A percentile compares a stretch with the other conserved stretches of the same genome.
phyloP scores from a whole-genome alignment of 1,140 invertebrate species.

The Teleopsis dalmanni region DNA sequence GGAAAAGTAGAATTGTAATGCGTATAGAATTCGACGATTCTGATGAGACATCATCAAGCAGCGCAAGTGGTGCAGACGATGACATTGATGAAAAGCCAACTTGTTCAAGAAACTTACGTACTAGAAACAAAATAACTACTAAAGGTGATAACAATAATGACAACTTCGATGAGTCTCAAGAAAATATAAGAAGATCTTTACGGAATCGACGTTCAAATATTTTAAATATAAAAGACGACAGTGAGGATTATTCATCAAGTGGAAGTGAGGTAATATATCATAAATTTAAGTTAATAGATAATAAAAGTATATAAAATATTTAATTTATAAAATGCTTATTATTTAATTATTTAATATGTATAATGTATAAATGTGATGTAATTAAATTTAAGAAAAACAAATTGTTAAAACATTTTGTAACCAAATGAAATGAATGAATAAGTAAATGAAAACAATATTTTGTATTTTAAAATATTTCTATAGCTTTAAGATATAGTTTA shows the following conservation, averaged over 20 bases:
- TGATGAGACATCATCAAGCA: slow-evolving; percentile 16
- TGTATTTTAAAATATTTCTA: too few species aligned
- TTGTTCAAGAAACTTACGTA: slow-evolving; percentile 2
- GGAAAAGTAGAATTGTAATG: slow-evolving; percentile 39
- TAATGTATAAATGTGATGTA: too few species aligned
- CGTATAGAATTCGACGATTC: slow-evolving; percentile 41
- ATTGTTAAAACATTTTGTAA: too few species aligned
- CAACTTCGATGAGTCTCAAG: slow-evolving; percentile 23
- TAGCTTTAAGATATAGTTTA: too few species aligned
- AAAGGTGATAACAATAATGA: slow-evolving; percentile 15
- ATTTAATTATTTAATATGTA: too few species aligned
- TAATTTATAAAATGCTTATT: too few species aligned
- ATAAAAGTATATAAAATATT: too few species aligned
- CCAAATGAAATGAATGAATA: too few species aligned
- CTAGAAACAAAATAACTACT: not conserved
- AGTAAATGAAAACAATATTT: too few species aligned
- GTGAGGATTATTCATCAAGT: slow-evolving; percentile 40
- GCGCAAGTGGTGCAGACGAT: slow-evolving; percentile 15
- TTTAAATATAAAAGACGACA: slow-evolving; percentile 24
- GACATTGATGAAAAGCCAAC: slow-evolving; percentile 17
- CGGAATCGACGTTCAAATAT: slow-evolving; percentile 32
- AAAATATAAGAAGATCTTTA: slow-evolving; percentile 20
- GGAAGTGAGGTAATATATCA: slow-evolving; percentile 41
- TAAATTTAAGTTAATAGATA: too few species aligned
- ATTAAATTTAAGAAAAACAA: too few species aligned